Evolutionary conservation across 64 coral and sea anemone species (phyloP).

Genomic region (Porites australiensis): DNA sequence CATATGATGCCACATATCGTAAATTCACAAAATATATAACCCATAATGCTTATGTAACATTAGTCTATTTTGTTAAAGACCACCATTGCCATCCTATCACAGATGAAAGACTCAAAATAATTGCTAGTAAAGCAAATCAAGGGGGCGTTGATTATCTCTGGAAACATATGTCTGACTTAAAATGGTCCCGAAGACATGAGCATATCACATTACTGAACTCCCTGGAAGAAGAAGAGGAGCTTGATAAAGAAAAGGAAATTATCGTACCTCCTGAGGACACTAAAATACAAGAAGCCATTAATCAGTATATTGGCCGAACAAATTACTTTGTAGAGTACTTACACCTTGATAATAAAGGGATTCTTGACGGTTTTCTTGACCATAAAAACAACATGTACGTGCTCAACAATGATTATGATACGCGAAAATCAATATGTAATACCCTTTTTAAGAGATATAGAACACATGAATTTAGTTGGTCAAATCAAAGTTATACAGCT

Average conservation of each 20-base stretch:
- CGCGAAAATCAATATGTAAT: too few relatives aligned
- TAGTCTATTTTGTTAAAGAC: too few relatives aligned
- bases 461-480: background rate
- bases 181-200: constrained; percentile 22
- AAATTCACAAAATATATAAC: too few relatives aligned
- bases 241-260: background rate
- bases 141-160: constrained; percentile 4
- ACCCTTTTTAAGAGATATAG: background rate
- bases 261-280: background rate
- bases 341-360: constrained; percentile 13
- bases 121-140: background rate
- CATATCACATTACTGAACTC: background rate
- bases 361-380: background rate
- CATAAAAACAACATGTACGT: constrained; percentile 17
- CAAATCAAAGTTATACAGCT: background rate
- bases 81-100: constrained; percentile 30
- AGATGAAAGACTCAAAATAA: constrained; percentile 18
- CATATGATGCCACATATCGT: too few relatives aligned
- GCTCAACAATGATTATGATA: background rate
- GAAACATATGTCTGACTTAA: constrained; percentile 18
- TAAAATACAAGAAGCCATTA: background rate
- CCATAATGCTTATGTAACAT: too few relatives aligned
- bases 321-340: background rate
- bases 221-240: background rate
- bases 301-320: background rate